Percentiles rank a stretch among this genome's conserved stretches.
These are phyloP conservation scores for Strigamia transsilvanica DNA, from an alignment of 2,888 invertebrate species.

Conservation along the genomic window DNA sequence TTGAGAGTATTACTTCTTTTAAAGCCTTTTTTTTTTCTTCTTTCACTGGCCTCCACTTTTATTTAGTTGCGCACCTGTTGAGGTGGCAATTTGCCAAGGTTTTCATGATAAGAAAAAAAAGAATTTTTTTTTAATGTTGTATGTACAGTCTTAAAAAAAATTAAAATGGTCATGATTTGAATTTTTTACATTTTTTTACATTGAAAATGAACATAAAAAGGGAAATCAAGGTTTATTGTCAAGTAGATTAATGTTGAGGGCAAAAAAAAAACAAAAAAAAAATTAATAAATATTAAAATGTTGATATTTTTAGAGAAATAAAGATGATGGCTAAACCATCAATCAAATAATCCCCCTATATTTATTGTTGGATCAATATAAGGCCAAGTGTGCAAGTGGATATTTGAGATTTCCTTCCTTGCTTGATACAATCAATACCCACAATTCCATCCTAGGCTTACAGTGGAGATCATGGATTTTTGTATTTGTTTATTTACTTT, in stretches of 20 bases:
- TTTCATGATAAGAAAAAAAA: slow-evolving; percentile 23
- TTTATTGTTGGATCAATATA: slow-evolving; percentile 34
- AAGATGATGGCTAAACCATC: slow-evolving; percentile 8
- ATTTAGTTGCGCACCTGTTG: slow-evolving; percentile 42
- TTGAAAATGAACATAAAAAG: not conserved
- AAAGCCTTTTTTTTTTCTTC: not conserved
- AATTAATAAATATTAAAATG: not conserved
- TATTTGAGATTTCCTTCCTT: slow-evolving; percentile 38
- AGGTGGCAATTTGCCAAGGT: slow-evolving; percentile 38
- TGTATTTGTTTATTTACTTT: not conserved
- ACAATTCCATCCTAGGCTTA: not conserved
- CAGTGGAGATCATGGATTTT: not conserved
- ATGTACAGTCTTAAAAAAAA: not conserved
- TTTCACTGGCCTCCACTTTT: slow-evolving; percentile 22
- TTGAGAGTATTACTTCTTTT: slow-evolving; percentile 1
- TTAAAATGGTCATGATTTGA: too few relatives aligned
- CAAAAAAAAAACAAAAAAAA: too few relatives aligned
- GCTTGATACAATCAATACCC: slow-evolving; percentile 30
- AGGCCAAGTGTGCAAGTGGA: slow-evolving; percentile 34
- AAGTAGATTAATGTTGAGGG: too few relatives aligned
- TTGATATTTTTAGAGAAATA: not conserved
- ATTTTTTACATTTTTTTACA: not conserved
- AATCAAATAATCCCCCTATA: slow-evolving; percentile 30
- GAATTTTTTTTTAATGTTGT: not conserved
- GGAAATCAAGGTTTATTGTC: too few relatives aligned